phyloP scores from a whole-genome alignment of 2,113 vertebrate species.

The Neodontobutis hainanensis region DNA sequence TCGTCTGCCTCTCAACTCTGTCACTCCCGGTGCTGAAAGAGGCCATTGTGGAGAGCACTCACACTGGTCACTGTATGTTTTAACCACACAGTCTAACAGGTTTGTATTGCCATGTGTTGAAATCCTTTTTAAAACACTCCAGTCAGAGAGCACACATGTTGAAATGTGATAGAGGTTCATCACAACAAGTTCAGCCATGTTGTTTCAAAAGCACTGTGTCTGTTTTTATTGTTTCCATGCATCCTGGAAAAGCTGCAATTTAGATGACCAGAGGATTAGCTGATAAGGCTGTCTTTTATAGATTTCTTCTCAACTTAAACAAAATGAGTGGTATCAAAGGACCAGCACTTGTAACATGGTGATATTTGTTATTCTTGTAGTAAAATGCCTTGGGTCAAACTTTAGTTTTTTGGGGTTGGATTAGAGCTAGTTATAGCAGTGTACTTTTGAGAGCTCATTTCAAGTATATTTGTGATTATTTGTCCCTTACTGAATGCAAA shows the following conservation, averaged over 20 bases:
- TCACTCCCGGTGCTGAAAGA: slow-evolving; percentile 47
- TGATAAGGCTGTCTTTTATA: too few species aligned
- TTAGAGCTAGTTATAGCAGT: too few species aligned
- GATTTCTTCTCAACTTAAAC: too few species aligned
- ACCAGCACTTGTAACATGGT: too few species aligned
- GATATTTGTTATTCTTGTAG: too few species aligned
- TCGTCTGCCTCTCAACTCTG: slow-evolving; percentile 59
- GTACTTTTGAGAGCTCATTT: too few species aligned
- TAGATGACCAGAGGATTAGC: too few species aligned
- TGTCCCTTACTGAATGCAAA: too few species aligned
- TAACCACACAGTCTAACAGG: slow-evolving; percentile 36
- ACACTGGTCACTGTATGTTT: slow-evolving; percentile 32
- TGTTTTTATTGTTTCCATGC: slow-evolving; percentile 33
- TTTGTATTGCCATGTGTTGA: slow-evolving; percentile 31
- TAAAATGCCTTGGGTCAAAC: too few species aligned
- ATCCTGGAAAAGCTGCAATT: background rate
- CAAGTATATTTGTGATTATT: too few species aligned
- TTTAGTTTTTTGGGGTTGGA: too few species aligned
- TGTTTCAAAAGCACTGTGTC: slow-evolving; percentile 27
- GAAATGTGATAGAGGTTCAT: slow-evolving; percentile 40
- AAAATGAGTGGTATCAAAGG: too few species aligned
- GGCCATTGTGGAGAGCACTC: slow-evolving; percentile 52
- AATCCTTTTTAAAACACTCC: slow-evolving; percentile 28
- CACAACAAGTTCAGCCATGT: slow-evolving; percentile 24
- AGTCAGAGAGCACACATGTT: slow-evolving; percentile 47